Base-by-base conservation (phyloP, 2,888 invertebrate species). In the Suillia variegata region DNA sequence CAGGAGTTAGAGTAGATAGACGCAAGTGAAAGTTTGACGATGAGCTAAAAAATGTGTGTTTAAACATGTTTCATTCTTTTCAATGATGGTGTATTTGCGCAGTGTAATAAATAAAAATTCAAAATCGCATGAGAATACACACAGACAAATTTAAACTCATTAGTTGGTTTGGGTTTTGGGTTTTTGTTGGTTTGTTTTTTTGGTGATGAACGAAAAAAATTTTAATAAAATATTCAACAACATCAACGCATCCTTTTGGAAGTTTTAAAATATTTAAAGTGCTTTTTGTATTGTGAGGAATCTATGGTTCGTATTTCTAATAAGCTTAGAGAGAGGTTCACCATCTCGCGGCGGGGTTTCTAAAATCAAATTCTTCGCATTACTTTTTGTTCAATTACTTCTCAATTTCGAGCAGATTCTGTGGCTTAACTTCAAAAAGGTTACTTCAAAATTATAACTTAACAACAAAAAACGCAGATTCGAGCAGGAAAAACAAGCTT, bases 221-320 rank as follows among this genome's bases (percentile, higher is more conserved):
- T 54, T 42, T 18, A 42, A 42, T 61, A 62, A 62, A 59, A 38
- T 10, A 55, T 59, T 54, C 63, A 62, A 60, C 62, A 63, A 62
- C 62, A 59, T 58, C 59, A 61, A 61, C 61, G 57, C 58, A 56
- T 64, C 62, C 59, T 66, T 70, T 53, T 68, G 62, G 60, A 63
- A 58, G 59, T 64, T 24, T 57, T 61, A 24, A 21, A 42, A n/a
- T 54, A 21, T 2, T 74, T 70, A 81, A n/a, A n/a, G 81, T 82
- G 81, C 81, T 82, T 81, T 81, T 82, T 81, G 75, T 73, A 79
- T 82, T 81, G 80, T 82, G 82, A 82, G 82, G 80, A 81, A 81
- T 80, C 78, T 81, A 81, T 79, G 78, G 70, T 69, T 61, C 48
- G 22, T n/a, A 15, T 48, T 6, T 50, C n/a, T 33, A 20, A n/a